phyloP scores from a whole-genome alignment of 2,797 vertebrate genomes.

The Epinephelus coioides region DNA sequence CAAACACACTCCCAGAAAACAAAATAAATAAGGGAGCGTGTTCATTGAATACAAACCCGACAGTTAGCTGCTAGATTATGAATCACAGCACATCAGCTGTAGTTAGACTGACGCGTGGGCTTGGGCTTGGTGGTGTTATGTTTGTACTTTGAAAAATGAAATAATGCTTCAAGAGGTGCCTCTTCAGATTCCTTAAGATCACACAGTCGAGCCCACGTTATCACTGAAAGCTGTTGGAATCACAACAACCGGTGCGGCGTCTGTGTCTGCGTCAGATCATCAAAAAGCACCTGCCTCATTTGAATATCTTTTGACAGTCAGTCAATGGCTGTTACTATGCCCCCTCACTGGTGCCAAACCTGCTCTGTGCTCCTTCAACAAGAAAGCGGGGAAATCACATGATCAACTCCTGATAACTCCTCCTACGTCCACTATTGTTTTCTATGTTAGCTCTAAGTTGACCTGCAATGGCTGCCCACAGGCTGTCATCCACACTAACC shows the following conservation, averaged over 20 bases:
- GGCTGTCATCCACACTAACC: neutral
- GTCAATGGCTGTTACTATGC: neutral
- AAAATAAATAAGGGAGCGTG: conserved; percentile 6
- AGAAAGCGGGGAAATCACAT: neutral
- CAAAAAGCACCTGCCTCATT: conserved; percentile 11
- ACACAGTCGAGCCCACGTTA: neutral
- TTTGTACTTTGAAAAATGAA: conserved; percentile 46
- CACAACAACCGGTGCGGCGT: conserved; percentile 6
- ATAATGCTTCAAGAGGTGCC: conserved; percentile 6
- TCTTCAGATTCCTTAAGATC: conserved; percentile 36
- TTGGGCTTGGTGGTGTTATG: conserved; percentile 22
- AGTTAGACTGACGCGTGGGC: conserved; percentile 11
- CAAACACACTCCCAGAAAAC: conserved; percentile 7
- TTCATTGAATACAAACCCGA: conserved; percentile 18
- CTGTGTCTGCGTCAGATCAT: neutral
- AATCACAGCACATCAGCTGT: conserved; percentile 43
- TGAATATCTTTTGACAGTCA: conserved; percentile 22
- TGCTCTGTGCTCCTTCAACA: neutral
- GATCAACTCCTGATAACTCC: neutral
- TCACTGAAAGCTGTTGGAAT: conserved; percentile 21
- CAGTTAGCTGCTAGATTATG: conserved; percentile 11
- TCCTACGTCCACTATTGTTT: too few relatives aligned
- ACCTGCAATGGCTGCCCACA: neutral
- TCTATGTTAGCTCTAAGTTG: neutral
- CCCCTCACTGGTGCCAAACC: neutral